Conservation (phyloP, 2,797 vertebrate genomes). For the Gadopsis bispinosus region DNA sequence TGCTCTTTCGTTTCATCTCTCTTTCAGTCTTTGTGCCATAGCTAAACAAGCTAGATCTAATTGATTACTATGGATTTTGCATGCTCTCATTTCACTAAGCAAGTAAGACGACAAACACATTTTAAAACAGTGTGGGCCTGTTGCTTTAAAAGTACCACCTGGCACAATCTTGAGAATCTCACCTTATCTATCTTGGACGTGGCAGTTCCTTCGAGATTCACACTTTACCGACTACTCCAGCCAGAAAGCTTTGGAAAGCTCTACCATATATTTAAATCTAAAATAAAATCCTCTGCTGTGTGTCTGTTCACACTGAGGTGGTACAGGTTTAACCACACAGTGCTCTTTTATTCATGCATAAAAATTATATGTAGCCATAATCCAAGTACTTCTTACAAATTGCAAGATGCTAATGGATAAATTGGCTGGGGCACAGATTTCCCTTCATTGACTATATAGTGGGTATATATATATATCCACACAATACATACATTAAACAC, state of each 20-base stretch:
- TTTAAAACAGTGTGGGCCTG: not conserved
- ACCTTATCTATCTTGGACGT: slow-evolving; percentile 3
- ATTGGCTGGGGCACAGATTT: not conserved
- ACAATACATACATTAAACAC: not conserved
- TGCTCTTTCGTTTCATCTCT: slow-evolving; percentile 1
- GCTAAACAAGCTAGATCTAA: not conserved
- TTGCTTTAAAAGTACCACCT: slow-evolving; percentile 16
- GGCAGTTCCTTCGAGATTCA: slow-evolving; percentile 30
- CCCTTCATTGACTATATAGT: too few species aligned
- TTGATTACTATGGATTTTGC: not conserved
- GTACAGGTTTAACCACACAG: not conserved
- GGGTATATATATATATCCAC: too few species aligned
- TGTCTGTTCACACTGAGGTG: not conserved
- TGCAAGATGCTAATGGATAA: not conserved
- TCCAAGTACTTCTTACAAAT: not conserved
- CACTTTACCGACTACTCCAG: slow-evolving; percentile 34
- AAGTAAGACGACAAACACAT: not conserved
- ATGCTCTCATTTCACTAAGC: not conserved
- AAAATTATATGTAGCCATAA: not conserved
- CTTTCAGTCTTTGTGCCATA: not conserved
- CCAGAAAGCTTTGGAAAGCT: slow-evolving; percentile 17
- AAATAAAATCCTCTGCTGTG: slow-evolving; percentile 22
- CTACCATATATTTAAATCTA: slow-evolving; percentile 3
- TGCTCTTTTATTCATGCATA: not conserved
- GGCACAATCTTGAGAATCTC: slow-evolving; percentile 2